Evolutionary conservation across 2,113 vertebrate genomes (phyloP), one percentile per base, ranked within the genome.

Genomic region (Phalacrocorax brasilianus): DNA sequence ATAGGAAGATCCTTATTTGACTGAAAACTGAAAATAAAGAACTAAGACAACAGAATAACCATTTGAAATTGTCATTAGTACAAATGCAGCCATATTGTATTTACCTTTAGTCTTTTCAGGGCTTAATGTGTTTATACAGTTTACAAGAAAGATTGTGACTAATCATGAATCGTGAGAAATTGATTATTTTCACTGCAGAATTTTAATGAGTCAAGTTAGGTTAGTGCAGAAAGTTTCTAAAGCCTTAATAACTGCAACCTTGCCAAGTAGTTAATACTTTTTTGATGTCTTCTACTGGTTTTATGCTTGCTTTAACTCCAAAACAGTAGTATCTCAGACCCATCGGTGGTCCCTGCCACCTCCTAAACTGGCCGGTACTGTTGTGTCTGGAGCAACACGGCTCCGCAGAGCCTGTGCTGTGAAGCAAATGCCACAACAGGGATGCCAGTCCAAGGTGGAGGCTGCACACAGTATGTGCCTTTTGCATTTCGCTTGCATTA

Each of bases 341-440:
- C 28, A 3, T 8, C 3, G 2, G 50, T 45, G 23, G 16, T 66
- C 58, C 58, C 15, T 5, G 14, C 17, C 47, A 23, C 9, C 14
- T 61, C 59, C 16, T 49, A 1, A 21, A 4, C n/a, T 6, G 14
- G 42, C 55, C 14, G 35, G 13, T 42, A 12, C 26, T 23, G 47
- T 18, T 3, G 1, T 44, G 27, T 24, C 30, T 4, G 0, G 32
- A 35, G 22, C 40, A n/a, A 8, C 5, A 4, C 2, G 0, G 8
- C n/a, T 91, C n/a, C 19, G 38, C 24, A 27, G 38, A 78, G 45
- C 32, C 33, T 19, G 33, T 1, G 9, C 42, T 44, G 14, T 3
- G 49, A 30, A 65, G 58, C 28, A 11, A 59, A 59, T 9, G 24
- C 53, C 66, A 20, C 3, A 8, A 4, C 14, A 19, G 20, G 59